Conservation (phyloP, 2,797 vertebrate genomes). For the Lepidocolaptes lacrymiger region DNA sequence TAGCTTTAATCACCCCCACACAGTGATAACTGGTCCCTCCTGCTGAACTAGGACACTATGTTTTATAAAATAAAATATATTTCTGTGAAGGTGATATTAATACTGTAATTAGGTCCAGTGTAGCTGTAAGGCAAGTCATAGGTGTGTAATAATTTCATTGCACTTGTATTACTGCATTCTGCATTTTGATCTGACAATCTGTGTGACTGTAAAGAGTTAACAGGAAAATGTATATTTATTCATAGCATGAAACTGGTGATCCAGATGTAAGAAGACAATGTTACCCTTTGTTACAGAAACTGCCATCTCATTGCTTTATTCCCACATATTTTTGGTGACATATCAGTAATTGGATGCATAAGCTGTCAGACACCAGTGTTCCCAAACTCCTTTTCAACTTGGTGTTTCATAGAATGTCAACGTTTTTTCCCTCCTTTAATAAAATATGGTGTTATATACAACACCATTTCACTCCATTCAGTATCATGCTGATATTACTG, state of each 20-base stretch:
- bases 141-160: background rate
- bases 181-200: background rate
- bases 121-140: background rate
- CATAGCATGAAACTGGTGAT: slow-evolving; percentile 25
- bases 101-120: background rate
- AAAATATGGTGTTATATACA: background rate
- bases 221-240: slow-evolving; percentile 8
- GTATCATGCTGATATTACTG: background rate
- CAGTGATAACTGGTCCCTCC: no score
- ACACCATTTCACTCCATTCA: background rate
- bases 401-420: slow-evolving; percentile 11
- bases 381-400: slow-evolving; percentile 52
- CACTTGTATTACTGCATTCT: background rate
- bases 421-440: background rate
- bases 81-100: background rate
- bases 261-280: slow-evolving; percentile 65
- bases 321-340: slow-evolving; percentile 58
- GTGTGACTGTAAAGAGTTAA: slow-evolving; percentile 47
- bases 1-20: no score
- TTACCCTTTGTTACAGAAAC: slow-evolving; percentile 65
- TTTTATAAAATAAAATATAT: background rate
- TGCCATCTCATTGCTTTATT: slow-evolving; percentile 66
- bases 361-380: slow-evolving; percentile 56
- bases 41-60: no score
- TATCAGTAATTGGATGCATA: slow-evolving; percentile 71